phyloP scores from a whole-genome alignment of 2,113 vertebrate genomes.

The Xiphophorus couchianus region DNA sequence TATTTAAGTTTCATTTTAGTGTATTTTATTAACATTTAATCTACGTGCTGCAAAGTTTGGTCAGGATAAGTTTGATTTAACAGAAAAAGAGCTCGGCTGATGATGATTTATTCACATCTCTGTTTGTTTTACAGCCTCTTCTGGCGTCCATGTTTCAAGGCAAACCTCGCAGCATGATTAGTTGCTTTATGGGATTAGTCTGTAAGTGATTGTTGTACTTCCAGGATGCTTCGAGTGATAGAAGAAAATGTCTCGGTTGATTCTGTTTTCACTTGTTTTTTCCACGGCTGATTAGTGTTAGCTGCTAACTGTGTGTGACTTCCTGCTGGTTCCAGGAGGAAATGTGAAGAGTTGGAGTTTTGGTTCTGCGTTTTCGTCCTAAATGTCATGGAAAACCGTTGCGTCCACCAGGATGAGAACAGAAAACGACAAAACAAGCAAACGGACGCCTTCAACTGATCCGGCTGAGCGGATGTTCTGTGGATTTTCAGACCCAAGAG shows the following conservation, averaged over 20 bases:
- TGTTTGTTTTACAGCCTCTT: conserved; percentile 7
- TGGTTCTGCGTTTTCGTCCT: background rate
- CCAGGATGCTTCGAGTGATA: conserved; percentile 38
- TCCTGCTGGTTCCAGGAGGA: conserved; percentile 9
- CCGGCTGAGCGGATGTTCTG: conserved; percentile 21
- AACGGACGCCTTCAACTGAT: background rate
- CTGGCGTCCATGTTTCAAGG: conserved; percentile 19
- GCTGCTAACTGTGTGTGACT: background rate
- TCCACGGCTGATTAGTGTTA: conserved; percentile 3
- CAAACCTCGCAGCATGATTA: conserved; percentile 16
- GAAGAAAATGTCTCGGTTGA: background rate
- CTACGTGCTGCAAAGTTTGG: background rate
- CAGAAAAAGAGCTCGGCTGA: background rate
- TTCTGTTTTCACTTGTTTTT: background rate
- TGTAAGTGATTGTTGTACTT: conserved; percentile 51
- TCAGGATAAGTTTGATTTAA: background rate
- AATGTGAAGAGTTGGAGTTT: background rate
- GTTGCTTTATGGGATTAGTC: conserved; percentile 12
- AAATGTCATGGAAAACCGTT: conserved; percentile 13
- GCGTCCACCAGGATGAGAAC: conserved; percentile 23
- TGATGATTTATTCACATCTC: background rate
- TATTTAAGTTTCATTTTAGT: background rate
- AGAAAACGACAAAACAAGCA: conserved; percentile 17
- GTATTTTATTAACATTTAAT: background rate
- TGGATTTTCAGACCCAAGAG: conserved; percentile 53